Base-by-base conservation (phyloP, 2,797 vertebrate species). In the Takifugu ocellatus region DNA sequence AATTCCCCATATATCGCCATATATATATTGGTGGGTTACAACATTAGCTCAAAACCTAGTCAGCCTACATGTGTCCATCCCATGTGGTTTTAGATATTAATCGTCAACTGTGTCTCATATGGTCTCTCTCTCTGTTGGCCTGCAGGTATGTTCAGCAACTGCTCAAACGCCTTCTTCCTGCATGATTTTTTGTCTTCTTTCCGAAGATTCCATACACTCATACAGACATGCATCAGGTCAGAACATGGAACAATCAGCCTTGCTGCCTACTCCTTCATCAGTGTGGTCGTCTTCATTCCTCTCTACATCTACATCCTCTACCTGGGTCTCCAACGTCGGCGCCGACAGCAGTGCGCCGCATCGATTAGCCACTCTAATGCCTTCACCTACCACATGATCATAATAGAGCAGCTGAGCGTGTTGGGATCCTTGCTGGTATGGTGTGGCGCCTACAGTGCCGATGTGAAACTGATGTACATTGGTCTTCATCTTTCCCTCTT, bases 341-440 rank as follows among this genome's bases (percentile, higher is more conserved):
- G 24, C 6, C 52, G 1, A 7, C 50, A 16, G 11, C 16, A 6
- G 10, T n/a, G 36, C 29, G 21, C 9, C 7, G 0, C 1, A 1
- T 2, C 15, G 1, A 10, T 1, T 0, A 63, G 25, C 12, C 59
- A 44, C 45, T 17, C 51, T 0, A 53, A 73, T 43, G 0, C 26
- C 21, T 24, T 61, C 12, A 51, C 57, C 44, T 65, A 58, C 61
- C 51, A 71, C 54, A 25, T 68, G 64, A 43, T 65, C 3, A 21
- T 27, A 29, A 24, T 49, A 2, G 64, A 68, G 53, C 1, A 61
- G 9, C 2, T 59, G 0, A 27, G 39, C 0, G 0, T 57, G 6
- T 2, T 6, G 0, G 57, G 17, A 0, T 26, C 4, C 0, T 2
- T 48, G 0, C 0, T 54, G 14, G 3, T 10, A 12, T 10, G 8